Evolutionary conservation across 2,888 invertebrate genomes (phyloP), one percentile per base, ranked within the genome.

Genomic region (Onthophagus sagittarius): DNA sequence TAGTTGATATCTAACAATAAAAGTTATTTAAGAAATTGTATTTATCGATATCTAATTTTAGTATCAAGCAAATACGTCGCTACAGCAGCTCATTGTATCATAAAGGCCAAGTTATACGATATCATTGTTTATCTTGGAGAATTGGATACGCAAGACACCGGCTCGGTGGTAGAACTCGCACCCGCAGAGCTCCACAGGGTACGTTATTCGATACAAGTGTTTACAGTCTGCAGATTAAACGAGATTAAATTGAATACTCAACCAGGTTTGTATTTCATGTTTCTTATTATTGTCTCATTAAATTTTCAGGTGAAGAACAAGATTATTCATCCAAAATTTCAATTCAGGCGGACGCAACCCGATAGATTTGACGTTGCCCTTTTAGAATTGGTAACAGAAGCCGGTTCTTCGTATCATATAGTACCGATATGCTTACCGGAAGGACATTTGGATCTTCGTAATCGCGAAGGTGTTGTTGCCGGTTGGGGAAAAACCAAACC

Each of bases 401-500:
- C 93, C 13, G 83, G 82, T 5, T 81, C 80, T 72, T 79, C 81
- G 63, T 83, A 84, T 72, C 93, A 94, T 80, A 94, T 95, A 76
- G 85, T 92, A 32, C 94, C 95, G 0, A 93, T 95, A 74, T 95
- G 95, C 80, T 86, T 95, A 64, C 95, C 95, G 0, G 82, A 84
- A 39, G 80, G 81, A 13, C 82, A 84, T 13, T 83, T 88, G 53
- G 81, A 84, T 15, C 78, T 88, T 69, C 84, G 85, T 65, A 90
- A 90, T 0, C 86, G 88, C 74, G 88, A 88, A 73, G 92, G 89
- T 0, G 86, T 90, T 1, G 93, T 94, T 0, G 94, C 94, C 0
- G 94, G 94, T 0, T 95, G 94, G 94, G 94, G 94, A 0, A 94
- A 94, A 84, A 93, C 93, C 0, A 92, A 93, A 76, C 88, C 91